phyloP scores from a whole-genome alignment of 2,113 vertebrate species.

The Pachycephala philippinensis region DNA sequence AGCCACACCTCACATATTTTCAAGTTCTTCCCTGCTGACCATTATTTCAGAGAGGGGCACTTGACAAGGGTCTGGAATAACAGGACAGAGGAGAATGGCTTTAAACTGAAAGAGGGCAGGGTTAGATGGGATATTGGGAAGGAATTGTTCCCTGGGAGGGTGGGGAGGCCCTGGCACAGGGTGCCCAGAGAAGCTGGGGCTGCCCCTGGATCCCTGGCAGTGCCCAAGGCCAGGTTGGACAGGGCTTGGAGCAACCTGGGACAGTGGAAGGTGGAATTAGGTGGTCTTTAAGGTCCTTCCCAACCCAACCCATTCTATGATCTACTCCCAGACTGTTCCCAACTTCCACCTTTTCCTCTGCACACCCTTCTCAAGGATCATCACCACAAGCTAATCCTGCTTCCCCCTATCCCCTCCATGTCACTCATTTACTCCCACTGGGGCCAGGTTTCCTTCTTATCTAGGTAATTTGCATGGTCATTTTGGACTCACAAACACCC shows the following conservation, averaged over 20 bases:
- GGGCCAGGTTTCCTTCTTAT: not conserved
- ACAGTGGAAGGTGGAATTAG: not conserved
- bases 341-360: not conserved
- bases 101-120: not conserved
- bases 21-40: not conserved
- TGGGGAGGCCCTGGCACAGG: not conserved
- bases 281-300: not conserved
- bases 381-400: not conserved
- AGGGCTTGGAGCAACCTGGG: fast-evolving
- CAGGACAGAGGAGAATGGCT: not conserved
- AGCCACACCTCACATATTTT: not conserved
- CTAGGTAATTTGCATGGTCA: not conserved
- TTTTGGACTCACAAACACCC: not conserved
- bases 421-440: not conserved
- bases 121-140: not conserved
- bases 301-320: not conserved
- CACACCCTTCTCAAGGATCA: not conserved
- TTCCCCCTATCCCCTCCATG: not conserved
- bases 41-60: not conserved
- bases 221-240: fast-evolving
- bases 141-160: fast-evolving
- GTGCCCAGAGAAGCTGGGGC: not conserved
- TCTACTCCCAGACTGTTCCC: not conserved
- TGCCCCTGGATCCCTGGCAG: not conserved
- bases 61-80: not conserved